These are phyloP conservation scores for Staurois parvus DNA, from an alignment of 2,797 vertebrate genomes.

Conservation along the genomic window DNA sequence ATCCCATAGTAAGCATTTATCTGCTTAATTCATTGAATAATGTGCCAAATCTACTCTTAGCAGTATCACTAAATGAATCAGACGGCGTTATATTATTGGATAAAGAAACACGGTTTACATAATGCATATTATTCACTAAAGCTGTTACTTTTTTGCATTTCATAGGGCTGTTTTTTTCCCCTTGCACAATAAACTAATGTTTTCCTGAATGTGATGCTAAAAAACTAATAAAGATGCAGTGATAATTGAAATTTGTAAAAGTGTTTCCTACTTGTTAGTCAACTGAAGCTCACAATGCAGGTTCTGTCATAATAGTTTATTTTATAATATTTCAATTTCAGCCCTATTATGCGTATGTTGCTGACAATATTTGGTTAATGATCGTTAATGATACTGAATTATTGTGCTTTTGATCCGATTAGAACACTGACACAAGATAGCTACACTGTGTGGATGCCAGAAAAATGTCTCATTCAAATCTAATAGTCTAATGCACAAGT, in stretches of 20 bases:
- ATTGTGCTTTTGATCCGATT: slow-evolving; percentile 50
- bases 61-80: slow-evolving; percentile 54
- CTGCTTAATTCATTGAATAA: slow-evolving; percentile 57
- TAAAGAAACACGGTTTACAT: slow-evolving; percentile 57
- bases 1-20: slow-evolving; percentile 45
- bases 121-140: slow-evolving; percentile 57
- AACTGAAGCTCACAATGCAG: slow-evolving; percentile 57
- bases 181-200: slow-evolving; percentile 52
- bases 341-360: slow-evolving; percentile 33
- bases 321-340: slow-evolving; percentile 52
- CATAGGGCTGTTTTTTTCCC: slow-evolving; percentile 33
- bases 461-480: slow-evolving; percentile 7
- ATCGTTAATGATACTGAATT: slow-evolving; percentile 51
- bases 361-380: slow-evolving; percentile 71
- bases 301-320: slow-evolving; percentile 57
- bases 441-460: slow-evolving; percentile 20
- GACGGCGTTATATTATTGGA: slow-evolving; percentile 48
- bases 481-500: neutral
- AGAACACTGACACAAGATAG: slow-evolving; percentile 32
- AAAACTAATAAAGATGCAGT: slow-evolving; percentile 60
- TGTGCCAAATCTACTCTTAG: slow-evolving; percentile 60
- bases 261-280: slow-evolving; percentile 58
- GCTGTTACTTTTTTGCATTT: slow-evolving; percentile 52
- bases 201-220: slow-evolving; percentile 56
- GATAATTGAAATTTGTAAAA: slow-evolving; percentile 61